Percentiles rank a stretch among this genome's conserved stretches.
These are phyloP conservation scores for Poecilobothrus nobilitatus DNA, from an alignment of 2,888 invertebrate genomes.

Conservation along the genomic window DNA sequence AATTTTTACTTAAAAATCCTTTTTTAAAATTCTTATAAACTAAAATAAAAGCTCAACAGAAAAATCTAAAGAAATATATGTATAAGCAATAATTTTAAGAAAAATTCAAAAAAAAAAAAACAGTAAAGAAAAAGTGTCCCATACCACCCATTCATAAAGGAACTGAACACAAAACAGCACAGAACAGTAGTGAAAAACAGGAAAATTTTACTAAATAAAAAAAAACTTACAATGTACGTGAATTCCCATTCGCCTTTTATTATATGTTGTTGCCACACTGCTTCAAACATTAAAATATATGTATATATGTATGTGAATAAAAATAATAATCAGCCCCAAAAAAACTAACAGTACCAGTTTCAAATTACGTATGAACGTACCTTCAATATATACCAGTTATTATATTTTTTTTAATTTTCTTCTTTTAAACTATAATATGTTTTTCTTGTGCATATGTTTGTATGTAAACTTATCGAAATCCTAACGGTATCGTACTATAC, in stretches of 20 bases:
- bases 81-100: too few relatives aligned
- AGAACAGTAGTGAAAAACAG: too few relatives aligned
- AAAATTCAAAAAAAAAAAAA: too few relatives aligned
- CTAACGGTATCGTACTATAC: neutral
- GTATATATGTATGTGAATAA: neutral
- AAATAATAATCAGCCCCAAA: neutral
- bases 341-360: neutral
- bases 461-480: neutral
- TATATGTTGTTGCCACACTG: slow-evolving; percentile 3
- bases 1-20: too few relatives aligned
- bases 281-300: neutral
- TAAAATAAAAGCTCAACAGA: too few relatives aligned
- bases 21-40: too few relatives aligned
- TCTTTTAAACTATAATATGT: neutral
- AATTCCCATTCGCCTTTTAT: slow-evolving; percentile 3
- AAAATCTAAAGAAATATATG: too few relatives aligned
- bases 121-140: neutral
- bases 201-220: neutral
- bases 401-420: neutral
- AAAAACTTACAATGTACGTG: slow-evolving; percentile 2
- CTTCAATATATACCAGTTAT: neutral
- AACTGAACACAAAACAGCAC: neutral
- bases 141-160: neutral
- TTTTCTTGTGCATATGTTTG: neutral
- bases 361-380: too few relatives aligned